Evolutionary conservation across 92 coral and sea anemone species (phyloP).

Genomic region (Diadumene lineata): DNA sequence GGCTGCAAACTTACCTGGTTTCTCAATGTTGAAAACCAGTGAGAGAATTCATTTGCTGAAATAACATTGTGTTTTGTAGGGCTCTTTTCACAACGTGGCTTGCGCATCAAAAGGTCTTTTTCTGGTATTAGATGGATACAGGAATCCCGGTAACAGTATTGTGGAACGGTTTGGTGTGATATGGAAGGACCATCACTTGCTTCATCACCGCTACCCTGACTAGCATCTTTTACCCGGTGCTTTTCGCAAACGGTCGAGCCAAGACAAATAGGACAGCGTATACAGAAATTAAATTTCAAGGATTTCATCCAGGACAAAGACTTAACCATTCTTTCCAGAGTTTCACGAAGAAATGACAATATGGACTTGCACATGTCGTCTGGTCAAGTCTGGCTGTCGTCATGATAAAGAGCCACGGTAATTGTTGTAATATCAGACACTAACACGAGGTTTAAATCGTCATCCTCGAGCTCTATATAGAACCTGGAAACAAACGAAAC

Average conservation of each 20-base stretch:
- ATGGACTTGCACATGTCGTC: background rate
- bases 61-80: background rate
- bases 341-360: background rate
- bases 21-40: slow-evolving; percentile 10
- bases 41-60: background rate
- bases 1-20: background rate
- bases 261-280: slow-evolving; percentile 45
- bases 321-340: background rate
- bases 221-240: background rate
- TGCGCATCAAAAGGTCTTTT: background rate
- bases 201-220: too few relatives aligned
- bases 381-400: background rate
- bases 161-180: too few relatives aligned
- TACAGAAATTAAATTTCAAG: slow-evolving; percentile 15
- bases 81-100: slow-evolving; percentile 1
- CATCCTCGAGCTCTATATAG: background rate
- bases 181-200: too few relatives aligned
- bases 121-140: background rate
- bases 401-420: background rate
- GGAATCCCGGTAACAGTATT: background rate
- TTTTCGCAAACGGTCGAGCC: slow-evolving; percentile 13
- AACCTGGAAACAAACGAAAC: background rate
- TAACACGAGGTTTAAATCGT: background rate
- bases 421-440: background rate
- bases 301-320: slow-evolving; percentile 40